A percentile compares a stretch with the other conserved stretches of the same genome.
phyloP scores from a whole-genome alignment of 2,113 vertebrate genomes.

The Eclectus roratus region DNA sequence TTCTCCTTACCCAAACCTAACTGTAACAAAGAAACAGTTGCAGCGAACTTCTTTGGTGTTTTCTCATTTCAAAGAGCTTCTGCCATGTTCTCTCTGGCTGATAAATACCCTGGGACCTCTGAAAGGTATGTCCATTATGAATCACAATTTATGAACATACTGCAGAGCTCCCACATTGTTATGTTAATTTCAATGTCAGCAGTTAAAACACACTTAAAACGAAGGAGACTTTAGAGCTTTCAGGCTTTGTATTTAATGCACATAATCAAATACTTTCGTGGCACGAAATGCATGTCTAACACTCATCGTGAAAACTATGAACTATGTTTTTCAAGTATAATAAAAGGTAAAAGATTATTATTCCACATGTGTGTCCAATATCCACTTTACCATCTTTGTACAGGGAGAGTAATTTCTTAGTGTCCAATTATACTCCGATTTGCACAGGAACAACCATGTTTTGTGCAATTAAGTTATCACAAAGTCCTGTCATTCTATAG shows the following conservation, averaged over 20 bases:
- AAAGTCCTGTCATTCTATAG: constrained; percentile 52
- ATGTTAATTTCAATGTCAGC: constrained; percentile 64
- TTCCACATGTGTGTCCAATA: constrained; percentile 34
- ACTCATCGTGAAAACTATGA: constrained; percentile 45
- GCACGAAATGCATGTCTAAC: constrained; percentile 52
- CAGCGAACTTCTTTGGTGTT: neutral
- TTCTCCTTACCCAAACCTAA: neutral
- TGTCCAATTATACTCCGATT: constrained; percentile 30
- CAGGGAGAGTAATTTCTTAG: constrained; percentile 9
- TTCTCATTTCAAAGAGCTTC: neutral
- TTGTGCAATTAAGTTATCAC: constrained; percentile 48
- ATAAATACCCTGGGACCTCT: neutral
- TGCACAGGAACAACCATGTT: constrained; percentile 49
- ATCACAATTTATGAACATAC: constrained; percentile 50
- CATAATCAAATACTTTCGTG: constrained; percentile 59
- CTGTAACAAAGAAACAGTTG: neutral
- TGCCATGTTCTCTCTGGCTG: neutral
- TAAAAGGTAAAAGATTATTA: constrained; percentile 56
- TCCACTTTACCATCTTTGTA: constrained; percentile 26
- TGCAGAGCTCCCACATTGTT: constrained; percentile 41
- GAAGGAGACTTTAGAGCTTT: constrained; percentile 57
- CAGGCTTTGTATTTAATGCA: constrained; percentile 57
- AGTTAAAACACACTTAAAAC: constrained; percentile 71
- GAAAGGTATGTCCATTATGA: neutral
- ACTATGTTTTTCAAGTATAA: constrained; percentile 50